Evolutionary conservation across 1,140 invertebrate genomes (phyloP), one percentile per base, ranked within the genome.

Genomic region (Steinernema feltiae): DNA sequence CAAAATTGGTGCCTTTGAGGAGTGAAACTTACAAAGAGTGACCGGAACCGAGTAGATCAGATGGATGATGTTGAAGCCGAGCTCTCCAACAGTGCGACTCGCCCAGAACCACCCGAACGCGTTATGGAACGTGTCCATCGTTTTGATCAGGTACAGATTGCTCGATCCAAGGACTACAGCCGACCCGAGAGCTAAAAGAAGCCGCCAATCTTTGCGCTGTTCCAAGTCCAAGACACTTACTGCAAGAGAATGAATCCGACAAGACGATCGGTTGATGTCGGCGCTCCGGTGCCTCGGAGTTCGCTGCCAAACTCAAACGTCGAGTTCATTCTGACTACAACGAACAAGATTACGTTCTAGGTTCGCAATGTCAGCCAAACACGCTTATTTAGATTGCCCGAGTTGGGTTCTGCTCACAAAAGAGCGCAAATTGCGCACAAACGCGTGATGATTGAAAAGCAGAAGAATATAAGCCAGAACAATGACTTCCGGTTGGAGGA

Each of bases 81-180:
- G 15, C 24, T 63, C 53, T 27, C 53, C 53, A 7, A 63, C 24
- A 27, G 53, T 63, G 2, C 53, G 15, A 27, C 53, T 63, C 24
- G 53, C 53, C 53, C 53, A 63, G 53, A 63, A 63, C 53, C 53
- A 63, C 15, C 53, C 53, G 24, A 63, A 63, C 53, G 53, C 53
- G 53, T 63, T 63, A 27, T 63, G 53, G 53, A 63, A 63, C 53
- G 53, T 63, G 53, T 63, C 53, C 53, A 63, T 63, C 53, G 7
- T 63, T 21, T 27, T 15, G 24, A 63, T 27, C 53, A 63, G 24
- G 53, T n/a, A 63, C 7, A 63, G 53, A 21, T 63, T 63, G 53
- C 53, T 63, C 24, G 24, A 27, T n/a, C 53, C 53, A 3, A 63
- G 24, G 53, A 63, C 7, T 3, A 63, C 15, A 7, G 53, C 53